These are phyloP conservation scores for Adelognathus sp. DNA, from an alignment of 2,888 invertebrate species.

Conservation along the genomic window DNA sequence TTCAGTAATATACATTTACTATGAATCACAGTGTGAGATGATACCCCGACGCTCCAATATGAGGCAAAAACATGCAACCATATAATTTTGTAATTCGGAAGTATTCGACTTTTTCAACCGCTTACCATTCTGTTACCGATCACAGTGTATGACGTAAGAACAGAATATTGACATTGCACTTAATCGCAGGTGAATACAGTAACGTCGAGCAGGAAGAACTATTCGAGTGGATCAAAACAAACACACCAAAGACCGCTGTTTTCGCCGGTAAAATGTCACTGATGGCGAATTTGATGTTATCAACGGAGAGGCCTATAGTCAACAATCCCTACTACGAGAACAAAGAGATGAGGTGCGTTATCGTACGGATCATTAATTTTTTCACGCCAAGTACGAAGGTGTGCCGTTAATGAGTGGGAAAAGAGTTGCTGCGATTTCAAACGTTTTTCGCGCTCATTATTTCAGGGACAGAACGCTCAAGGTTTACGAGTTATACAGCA, in stretches of 20 bases:
- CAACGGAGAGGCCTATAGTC: slow-evolving; percentile 89
- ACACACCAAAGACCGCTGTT: slow-evolving; percentile 85
- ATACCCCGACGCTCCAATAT: too few relatives aligned
- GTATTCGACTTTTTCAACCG: too few relatives aligned
- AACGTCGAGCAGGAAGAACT: slow-evolving; percentile 89
- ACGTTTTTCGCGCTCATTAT: slow-evolving; percentile 55
- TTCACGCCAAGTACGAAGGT: neutral
- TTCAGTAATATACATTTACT: too few relatives aligned
- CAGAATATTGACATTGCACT: neutral
- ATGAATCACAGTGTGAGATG: too few relatives aligned
- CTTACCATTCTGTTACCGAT: too few relatives aligned
- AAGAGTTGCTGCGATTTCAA: neutral
- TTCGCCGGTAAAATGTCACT: slow-evolving; percentile 95
- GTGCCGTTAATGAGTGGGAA: neutral
- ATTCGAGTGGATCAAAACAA: slow-evolving; percentile 88
- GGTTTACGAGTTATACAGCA: slow-evolving; percentile 91
- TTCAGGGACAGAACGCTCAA: slow-evolving; percentile 89
- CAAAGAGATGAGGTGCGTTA: slow-evolving; percentile 87
- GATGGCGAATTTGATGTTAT: slow-evolving; percentile 90
- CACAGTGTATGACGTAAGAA: neutral
- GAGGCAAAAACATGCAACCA: too few relatives aligned
- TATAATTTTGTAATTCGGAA: too few relatives aligned
- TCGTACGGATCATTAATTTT: slow-evolving; percentile 18
- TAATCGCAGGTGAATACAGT: slow-evolving; percentile 85
- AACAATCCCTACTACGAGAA: slow-evolving; percentile 95